Evolutionary conservation across 92 coral and sea anemone species (phyloP), one percentile per base, ranked within the genome.

Genomic region (Siderastrea radians): DNA sequence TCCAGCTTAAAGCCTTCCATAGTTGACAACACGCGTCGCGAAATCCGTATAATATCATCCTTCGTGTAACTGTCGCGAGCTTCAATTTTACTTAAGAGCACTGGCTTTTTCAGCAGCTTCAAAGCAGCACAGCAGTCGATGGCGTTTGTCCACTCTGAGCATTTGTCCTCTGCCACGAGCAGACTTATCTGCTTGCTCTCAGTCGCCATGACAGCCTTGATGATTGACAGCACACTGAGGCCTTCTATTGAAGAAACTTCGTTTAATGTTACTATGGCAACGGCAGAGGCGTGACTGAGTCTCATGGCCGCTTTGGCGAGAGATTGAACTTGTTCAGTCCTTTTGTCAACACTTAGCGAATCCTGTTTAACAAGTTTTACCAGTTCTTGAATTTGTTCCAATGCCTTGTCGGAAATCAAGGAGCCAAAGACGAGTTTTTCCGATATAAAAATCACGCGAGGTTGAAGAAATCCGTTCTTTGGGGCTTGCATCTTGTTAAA

Each of bases 141-240:
- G 26, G 85, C 54, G 5, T 80, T 80, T 66, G 6, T 52, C 85
- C 62, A 50, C 14, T 80, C 75, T 38, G 63, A 3, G 75, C 4
- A 3, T 17, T 80, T 80, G 11, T 67, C 75, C 51, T 66, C 85
- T 53, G 85, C 50, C 7, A 68, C 75, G 16, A 80, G 85, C 26
- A 80, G n/a, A 66, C 47, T 49, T 17, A 80, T 47, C 13, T 52
- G 75, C 43, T 68, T 53, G 12, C 9, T 66, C 4, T 68, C 52
- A 49, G 76, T 80, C 67, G 85, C 85, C 85, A 67, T 5, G 14
- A 68, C 49, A 52, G 85, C 52, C 75, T 80, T 80, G 64, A 80
- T 80, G 76, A 80, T 49, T 51, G 85, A 68, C 85, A 80, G 16
- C 85, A 80, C 76, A 26, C 83, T 64, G 72, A 63, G 43, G 47